Percentiles rank a stretch among this genome's conserved stretches.
Evolutionary conservation across 1,140 invertebrate genomes (phyloP).

Genomic region (Glossosoma conforme): DNA sequence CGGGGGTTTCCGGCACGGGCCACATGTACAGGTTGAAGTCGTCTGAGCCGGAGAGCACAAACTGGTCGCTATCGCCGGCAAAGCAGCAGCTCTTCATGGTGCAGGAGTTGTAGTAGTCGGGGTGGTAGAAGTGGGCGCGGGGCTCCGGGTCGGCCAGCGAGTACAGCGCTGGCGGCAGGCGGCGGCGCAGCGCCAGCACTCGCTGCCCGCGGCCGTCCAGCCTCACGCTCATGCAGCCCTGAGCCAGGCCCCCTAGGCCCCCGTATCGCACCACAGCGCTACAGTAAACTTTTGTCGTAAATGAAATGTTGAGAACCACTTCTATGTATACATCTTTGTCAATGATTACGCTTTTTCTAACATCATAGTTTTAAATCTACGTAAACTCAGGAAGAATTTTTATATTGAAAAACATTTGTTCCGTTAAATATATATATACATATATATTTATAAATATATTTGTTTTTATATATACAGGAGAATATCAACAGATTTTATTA

Average conservation of each 20-base stretch:
- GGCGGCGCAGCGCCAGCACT: constrained; percentile 76
- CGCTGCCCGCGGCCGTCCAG: constrained; percentile 76
- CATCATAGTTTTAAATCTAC: no score
- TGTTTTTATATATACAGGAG: no score
- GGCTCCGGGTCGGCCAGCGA: constrained; percentile 60
- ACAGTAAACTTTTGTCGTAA: constrained; percentile 22
- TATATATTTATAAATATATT: no score
- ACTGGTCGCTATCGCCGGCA: constrained; percentile 85
- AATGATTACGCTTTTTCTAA: no score
- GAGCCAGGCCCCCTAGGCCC: constrained; percentile 55
- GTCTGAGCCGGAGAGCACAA: constrained; percentile 87
- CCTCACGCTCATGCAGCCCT: constrained; percentile 88
- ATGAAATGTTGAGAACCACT: not conserved
- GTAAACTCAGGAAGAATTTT: constrained; percentile 1
- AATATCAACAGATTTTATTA: no score
- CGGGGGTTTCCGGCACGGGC: constrained; percentile 71
- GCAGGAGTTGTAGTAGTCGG: constrained; percentile 91
- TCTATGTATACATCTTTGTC: no score
- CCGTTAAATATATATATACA: no score
- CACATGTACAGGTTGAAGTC: constrained; percentile 95
- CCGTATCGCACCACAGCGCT: constrained; percentile 69
- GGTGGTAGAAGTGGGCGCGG: constrained; percentile 82
- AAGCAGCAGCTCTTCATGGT: constrained; percentile 96
- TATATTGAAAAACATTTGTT: no score
- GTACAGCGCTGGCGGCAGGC: constrained; percentile 81